phyloP scores from a whole-genome alignment of 2,113 vertebrate species.

The Hiodon tergisus region DNA sequence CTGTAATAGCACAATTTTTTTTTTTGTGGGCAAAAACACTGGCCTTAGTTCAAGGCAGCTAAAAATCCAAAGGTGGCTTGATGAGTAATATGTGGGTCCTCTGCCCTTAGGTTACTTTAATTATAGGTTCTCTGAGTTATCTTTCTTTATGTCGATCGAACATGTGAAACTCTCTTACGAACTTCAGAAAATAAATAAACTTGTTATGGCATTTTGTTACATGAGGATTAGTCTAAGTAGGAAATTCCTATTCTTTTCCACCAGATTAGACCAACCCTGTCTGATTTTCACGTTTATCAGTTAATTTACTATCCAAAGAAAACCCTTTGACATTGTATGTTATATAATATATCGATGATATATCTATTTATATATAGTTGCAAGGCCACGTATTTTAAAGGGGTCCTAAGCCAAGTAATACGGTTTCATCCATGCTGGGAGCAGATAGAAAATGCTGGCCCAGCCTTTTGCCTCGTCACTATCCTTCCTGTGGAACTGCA shows the following conservation, averaged over 20 bases:
- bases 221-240: no score
- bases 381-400: not conserved
- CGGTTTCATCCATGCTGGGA: slow-evolving; percentile 3
- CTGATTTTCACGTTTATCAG: no score
- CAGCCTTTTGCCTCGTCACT: no score
- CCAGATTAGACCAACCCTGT: no score
- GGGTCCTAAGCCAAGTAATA: not conserved
- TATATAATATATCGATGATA: no score
- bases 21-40: not conserved
- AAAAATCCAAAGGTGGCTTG: not conserved
- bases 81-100: not conserved
- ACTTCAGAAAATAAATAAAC: not conserved
- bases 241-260: no score
- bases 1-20: slow-evolving; percentile 6
- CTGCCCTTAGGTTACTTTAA: not conserved
- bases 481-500: slow-evolving; percentile 3
- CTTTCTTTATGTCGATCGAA: not conserved
- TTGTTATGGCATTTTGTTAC: not conserved
- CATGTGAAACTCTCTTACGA: not conserved
- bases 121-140: not conserved
- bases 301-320: no score
- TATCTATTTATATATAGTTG: no score
- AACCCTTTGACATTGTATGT: no score
- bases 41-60: slow-evolving; percentile 10
- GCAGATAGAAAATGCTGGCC: not conserved